Percentiles rank a stretch among this genome's conserved stretches.
These are phyloP conservation scores for Vultur gryphus DNA, from an alignment of 2,797 vertebrate species.

Conservation along the genomic window DNA sequence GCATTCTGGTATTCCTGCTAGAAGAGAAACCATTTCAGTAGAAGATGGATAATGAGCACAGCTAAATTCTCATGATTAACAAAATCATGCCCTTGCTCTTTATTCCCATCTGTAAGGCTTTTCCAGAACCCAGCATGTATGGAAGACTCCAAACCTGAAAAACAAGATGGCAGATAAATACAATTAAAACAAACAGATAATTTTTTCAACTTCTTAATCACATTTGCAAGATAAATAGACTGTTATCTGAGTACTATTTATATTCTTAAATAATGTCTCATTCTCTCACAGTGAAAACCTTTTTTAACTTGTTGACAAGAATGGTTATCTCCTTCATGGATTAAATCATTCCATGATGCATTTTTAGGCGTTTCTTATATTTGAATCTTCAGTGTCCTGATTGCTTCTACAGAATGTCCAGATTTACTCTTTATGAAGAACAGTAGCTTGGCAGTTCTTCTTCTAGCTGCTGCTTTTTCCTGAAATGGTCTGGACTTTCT, in stretches of 20 bases:
- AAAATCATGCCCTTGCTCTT: neutral
- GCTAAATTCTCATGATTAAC: neutral
- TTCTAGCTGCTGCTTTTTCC: neutral
- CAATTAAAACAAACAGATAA: neutral
- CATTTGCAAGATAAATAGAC: conserved; percentile 19
- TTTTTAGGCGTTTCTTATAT: neutral
- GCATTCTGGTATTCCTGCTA: neutral
- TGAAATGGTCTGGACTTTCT: neutral
- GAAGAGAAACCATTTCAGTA: neutral
- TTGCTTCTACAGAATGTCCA: neutral
- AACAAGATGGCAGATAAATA: conserved; percentile 2
- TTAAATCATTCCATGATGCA: neutral
- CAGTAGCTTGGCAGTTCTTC: neutral
- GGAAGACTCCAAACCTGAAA: conserved; percentile 25
- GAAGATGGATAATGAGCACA: neutral
- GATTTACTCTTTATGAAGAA: neutral
- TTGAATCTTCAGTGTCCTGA: neutral
- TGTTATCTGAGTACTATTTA: neutral
- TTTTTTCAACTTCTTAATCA: neutral
- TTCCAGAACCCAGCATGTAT: neutral
- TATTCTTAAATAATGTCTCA: neutral
- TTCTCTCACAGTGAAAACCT: neutral
- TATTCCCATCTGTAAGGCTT: neutral
- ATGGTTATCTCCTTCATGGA: neutral
- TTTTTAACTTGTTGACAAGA: neutral